These are phyloP conservation scores for Thymelicus lineola DNA, from an alignment of 2,888 invertebrate genomes.

Conservation along the genomic window DNA sequence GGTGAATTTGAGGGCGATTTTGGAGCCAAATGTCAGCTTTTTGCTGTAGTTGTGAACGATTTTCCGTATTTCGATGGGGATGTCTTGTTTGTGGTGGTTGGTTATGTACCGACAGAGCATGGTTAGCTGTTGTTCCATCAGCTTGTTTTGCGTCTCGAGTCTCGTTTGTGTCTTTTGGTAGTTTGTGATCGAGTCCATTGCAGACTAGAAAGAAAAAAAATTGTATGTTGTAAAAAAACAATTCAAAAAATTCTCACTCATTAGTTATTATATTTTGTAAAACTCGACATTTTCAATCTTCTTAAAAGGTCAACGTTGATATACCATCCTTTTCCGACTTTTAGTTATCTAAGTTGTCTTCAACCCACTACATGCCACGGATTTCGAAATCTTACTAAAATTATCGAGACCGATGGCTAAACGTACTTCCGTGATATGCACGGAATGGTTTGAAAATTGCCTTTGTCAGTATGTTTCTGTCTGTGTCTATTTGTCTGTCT, in stretches of 20 bases:
- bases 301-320: no score
- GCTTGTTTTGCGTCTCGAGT: conserved; percentile 89
- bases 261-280: no score
- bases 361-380: no score
- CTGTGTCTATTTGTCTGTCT: not conserved
- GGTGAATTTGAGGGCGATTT: conserved; percentile 69
- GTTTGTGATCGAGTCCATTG: conserved; percentile 88
- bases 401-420: no score
- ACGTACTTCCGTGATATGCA: no score
- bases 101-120: conserved; percentile 90
- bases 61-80: conserved; percentile 90
- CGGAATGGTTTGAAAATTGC: no score
- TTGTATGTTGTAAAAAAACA: not conserved
- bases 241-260: no score
- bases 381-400: no score
- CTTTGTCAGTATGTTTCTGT: no score
- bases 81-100: conserved; percentile 87
- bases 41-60: conserved; percentile 87
- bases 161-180: conserved; percentile 87
- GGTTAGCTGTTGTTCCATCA: conserved; percentile 90
- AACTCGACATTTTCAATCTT: no score
- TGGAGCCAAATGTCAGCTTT: conserved; percentile 72
- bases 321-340: no score
- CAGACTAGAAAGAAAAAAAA: conserved; percentile 76
- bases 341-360: no score